A percentile compares a stretch with the other conserved stretches of the same genome.
Conservation (phyloP, 1,140 invertebrate genomes). For the Phenacoccus solenopsis region DNA sequence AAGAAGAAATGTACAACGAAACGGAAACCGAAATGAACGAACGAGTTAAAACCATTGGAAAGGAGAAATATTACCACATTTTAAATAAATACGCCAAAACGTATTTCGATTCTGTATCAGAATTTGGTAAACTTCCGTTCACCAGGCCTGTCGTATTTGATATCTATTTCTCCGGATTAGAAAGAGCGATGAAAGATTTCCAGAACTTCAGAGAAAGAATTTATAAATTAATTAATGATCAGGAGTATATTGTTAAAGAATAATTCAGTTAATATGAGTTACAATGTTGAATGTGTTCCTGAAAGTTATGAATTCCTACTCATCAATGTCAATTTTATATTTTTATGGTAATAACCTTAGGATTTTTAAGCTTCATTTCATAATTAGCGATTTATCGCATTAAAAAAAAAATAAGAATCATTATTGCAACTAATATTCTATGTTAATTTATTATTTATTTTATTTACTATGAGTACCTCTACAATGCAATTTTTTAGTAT, state of each 20-base stretch:
- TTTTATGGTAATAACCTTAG: no score
- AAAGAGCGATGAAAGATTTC: conserved; percentile 26
- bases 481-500: no score
- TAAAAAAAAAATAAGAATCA: no score
- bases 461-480: no score
- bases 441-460: no score
- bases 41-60: conserved; percentile 21
- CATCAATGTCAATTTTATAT: no score
- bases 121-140: conserved; percentile 23
- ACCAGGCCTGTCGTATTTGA: conserved; percentile 24
- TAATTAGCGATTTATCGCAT: no score
- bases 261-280: background rate
- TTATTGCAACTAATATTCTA: no score
- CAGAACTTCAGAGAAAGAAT: conserved; percentile 25
- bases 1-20: conserved; percentile 45
- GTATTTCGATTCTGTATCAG: conserved; percentile 25
- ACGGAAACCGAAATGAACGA: conserved; percentile 21
- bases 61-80: conserved; percentile 26
- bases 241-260: conserved; percentile 21
- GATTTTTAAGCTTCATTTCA: no score
- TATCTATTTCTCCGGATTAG: conserved; percentile 25
- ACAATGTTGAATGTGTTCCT: background rate
- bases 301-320: background rate
- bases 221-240: conserved; percentile 27
- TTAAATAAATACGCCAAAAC: conserved; percentile 22